A percentile compares a stretch with the other conserved stretches of the same genome.
Evolutionary conservation across 2,113 vertebrate genomes (phyloP).

Genomic region (Dipodomys stephensi): DNA sequence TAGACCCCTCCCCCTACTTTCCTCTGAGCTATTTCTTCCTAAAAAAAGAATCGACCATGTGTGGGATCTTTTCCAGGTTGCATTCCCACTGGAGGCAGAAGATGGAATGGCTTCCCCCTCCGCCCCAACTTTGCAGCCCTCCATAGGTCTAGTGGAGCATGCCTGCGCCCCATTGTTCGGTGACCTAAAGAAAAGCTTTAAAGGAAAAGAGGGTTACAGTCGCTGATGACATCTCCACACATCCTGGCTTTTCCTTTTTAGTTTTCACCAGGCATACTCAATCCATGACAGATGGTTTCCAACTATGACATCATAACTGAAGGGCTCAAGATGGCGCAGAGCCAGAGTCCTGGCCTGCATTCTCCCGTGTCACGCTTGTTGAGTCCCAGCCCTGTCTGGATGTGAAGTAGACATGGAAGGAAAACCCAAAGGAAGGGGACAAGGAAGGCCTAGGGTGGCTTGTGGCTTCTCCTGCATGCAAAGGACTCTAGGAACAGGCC

Average conservation of each 20-base stretch:
- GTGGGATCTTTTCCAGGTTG: not conserved
- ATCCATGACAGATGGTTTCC: not conserved
- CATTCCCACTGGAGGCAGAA: not conserved
- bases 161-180: not conserved
- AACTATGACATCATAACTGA: slow-evolving; percentile 11
- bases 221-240: not conserved
- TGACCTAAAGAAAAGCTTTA: not conserved
- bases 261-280: not conserved
- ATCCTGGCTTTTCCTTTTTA: not conserved
- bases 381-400: not conserved
- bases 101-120: not conserved
- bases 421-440: not conserved
- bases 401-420: not conserved
- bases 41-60: not conserved
- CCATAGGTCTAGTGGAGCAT: not conserved
- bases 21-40: not conserved
- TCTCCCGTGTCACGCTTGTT: not conserved
- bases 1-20: not conserved
- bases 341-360: not conserved
- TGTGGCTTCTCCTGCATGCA: not conserved
- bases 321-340: not conserved
- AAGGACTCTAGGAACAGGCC: not conserved
- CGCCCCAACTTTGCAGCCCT: too few relatives aligned
- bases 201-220: not conserved
- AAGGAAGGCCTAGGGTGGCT: not conserved